Evolutionary conservation across 2,797 vertebrate species (phyloP).

Genomic region (Myioborus melanocephalus): DNA sequence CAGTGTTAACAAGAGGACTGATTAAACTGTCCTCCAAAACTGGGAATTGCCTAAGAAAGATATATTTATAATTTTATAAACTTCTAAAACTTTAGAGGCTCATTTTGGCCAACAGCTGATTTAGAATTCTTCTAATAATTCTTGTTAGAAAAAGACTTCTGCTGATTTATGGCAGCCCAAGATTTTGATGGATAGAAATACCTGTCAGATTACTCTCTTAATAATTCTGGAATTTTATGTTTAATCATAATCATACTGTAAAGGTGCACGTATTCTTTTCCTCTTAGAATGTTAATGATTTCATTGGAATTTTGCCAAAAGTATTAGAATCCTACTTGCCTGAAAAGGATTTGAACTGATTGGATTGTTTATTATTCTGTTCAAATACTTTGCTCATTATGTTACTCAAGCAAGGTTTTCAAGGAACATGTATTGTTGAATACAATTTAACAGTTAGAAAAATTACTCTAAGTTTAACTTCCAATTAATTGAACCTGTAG

Average conservation of each 20-base stretch:
- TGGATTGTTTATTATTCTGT: background rate
- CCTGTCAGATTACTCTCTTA: background rate
- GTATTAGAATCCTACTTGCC: background rate
- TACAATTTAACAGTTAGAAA: background rate
- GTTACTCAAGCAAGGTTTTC: background rate
- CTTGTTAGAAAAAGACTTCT: background rate
- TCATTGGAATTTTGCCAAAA: background rate
- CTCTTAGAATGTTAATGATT: background rate
- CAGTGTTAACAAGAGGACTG: background rate
- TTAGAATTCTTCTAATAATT: background rate
- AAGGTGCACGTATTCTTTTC: background rate
- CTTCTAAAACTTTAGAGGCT: background rate
- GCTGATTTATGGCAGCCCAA: background rate
- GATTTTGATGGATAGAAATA: constrained; percentile 5
- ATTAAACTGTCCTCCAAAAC: constrained; percentile 7
- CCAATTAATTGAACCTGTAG: background rate
- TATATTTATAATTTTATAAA: background rate
- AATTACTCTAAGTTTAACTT: background rate
- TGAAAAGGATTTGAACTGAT: background rate
- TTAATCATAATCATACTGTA: background rate
- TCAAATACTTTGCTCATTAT: background rate
- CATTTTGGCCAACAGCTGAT: background rate
- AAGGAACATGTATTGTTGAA: background rate
- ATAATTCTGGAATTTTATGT: background rate
- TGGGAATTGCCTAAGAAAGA: background rate